A percentile compares a stretch with the other conserved stretches of the same genome.
Conservation (phyloP, 2,797 vertebrate species). For the Onychomys torridus region DNA sequence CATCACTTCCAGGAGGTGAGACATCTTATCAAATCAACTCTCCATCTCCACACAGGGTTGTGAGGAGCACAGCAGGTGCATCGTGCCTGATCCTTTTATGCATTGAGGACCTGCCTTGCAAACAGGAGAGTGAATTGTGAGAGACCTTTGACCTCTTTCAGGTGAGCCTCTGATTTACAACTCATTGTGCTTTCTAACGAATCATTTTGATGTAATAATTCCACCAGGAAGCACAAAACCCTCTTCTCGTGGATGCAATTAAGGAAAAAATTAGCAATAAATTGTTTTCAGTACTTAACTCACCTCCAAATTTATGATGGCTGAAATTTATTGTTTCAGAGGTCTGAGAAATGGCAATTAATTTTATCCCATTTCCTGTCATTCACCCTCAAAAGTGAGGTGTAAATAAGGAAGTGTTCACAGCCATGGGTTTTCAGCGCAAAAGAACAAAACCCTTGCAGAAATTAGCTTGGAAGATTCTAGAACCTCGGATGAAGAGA, state of each 20-base stretch:
- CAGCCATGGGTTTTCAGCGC: not conserved
- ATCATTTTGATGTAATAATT: conserved; percentile 69
- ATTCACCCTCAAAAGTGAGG: conserved; percentile 63
- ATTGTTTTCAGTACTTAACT: conserved; percentile 76
- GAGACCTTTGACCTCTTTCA: conserved; percentile 58
- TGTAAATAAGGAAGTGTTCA: not conserved
- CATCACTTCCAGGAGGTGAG: not conserved
- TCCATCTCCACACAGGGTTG: accelerated
- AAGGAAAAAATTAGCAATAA: conserved; percentile 74
- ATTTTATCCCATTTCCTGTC: conserved; percentile 65
- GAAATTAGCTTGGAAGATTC: not conserved
- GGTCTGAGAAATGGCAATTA: conserved; percentile 70
- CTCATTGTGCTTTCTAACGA: not conserved
- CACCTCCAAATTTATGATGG: conserved; percentile 72
- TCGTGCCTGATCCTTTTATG: not conserved
- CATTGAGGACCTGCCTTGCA: not conserved
- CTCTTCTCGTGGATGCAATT: conserved; percentile 76
- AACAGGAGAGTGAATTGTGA: not conserved
- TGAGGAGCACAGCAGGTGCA: accelerated
- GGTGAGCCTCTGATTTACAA: not conserved
- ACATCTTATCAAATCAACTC: not conserved
- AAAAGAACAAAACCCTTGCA: not conserved
- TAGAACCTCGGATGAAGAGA: not conserved
- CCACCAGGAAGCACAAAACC: conserved; percentile 67
- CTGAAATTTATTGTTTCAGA: conserved; percentile 72